A percentile compares a stretch with the other conserved stretches of the same genome.
phyloP scores from a whole-genome alignment of 1,140 invertebrate species.

The Heterodera carotae region DNA sequence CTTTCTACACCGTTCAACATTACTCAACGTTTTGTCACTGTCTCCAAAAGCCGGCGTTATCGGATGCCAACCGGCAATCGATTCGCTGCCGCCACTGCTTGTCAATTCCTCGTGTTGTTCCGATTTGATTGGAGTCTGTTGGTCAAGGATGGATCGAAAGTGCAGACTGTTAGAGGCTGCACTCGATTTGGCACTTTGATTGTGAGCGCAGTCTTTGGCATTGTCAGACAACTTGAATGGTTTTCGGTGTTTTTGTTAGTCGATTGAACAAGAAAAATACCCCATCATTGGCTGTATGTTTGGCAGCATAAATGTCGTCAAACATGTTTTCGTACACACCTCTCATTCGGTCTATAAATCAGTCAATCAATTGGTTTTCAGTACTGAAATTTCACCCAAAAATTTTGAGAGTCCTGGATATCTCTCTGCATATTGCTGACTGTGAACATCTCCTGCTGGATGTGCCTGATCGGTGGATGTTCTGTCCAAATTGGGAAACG shows the following conservation, averaged over 20 bases:
- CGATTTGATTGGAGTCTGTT: background rate
- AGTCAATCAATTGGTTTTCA: constrained; percentile 14
- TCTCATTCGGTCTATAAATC: constrained; percentile 34
- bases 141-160: background rate
- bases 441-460: background rate
- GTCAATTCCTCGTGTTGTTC: background rate
- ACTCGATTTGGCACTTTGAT: constrained; percentile 4
- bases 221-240: background rate
- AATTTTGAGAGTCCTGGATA: constrained; percentile 41
- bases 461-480: background rate
- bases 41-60: background rate
- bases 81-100: constrained; percentile 1
- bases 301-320: constrained; percentile 34
- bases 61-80: background rate
- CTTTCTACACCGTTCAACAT: background rate
- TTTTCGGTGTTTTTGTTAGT: background rate
- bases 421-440: constrained; percentile 34
- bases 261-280: background rate
- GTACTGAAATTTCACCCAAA: constrained; percentile 30
- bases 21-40: background rate
- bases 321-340: constrained; percentile 43
- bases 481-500: constrained; percentile 24
- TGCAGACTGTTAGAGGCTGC: background rate
- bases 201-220: background rate
- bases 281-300: background rate